These are phyloP conservation scores for Parthenolecanium corni DNA, from an alignment of 2,888 invertebrate genomes.

Conservation along the genomic window DNA sequence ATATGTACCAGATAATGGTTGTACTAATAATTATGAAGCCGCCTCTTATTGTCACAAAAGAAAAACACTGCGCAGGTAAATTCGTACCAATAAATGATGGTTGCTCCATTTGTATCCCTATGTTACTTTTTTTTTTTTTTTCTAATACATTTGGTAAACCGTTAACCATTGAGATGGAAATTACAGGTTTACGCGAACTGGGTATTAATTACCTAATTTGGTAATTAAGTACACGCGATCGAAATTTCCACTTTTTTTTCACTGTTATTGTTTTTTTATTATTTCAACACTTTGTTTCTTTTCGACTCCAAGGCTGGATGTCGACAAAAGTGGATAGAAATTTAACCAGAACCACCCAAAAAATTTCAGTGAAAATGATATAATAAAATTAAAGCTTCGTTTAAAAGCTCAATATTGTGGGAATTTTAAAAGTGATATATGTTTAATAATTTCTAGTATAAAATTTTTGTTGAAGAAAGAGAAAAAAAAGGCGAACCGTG, in stretches of 20 bases:
- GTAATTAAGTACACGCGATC: slow-evolving; percentile 13
- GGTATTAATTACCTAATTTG: slow-evolving; percentile 14
- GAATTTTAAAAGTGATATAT: too few relatives aligned
- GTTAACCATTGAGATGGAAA: slow-evolving; percentile 6
- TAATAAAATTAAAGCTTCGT: too few relatives aligned
- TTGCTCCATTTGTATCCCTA: neutral
- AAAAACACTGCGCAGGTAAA: slow-evolving; percentile 3
- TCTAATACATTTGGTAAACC: neutral
- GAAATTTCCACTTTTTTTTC: neutral
- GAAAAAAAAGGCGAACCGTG: too few relatives aligned
- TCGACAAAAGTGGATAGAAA: too few relatives aligned
- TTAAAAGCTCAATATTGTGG: too few relatives aligned
- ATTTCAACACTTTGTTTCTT: too few relatives aligned
- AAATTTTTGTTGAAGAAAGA: too few relatives aligned
- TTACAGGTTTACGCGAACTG: neutral
- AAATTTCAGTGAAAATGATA: too few relatives aligned
- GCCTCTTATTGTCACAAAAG: slow-evolving; percentile 15
- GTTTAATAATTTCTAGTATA: too few relatives aligned
- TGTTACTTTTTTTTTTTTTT: neutral
- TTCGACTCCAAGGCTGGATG: too few relatives aligned
- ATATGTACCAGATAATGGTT: neutral
- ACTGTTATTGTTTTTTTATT: too few relatives aligned
- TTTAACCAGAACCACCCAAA: too few relatives aligned
- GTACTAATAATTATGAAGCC: slow-evolving; percentile 2
- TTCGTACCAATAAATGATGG: slow-evolving; percentile 13